Percentiles rank a stretch among this genome's conserved stretches.
Conservation (phyloP, 2,888 invertebrate genomes). For the Harpagoxenus sublaevis region DNA sequence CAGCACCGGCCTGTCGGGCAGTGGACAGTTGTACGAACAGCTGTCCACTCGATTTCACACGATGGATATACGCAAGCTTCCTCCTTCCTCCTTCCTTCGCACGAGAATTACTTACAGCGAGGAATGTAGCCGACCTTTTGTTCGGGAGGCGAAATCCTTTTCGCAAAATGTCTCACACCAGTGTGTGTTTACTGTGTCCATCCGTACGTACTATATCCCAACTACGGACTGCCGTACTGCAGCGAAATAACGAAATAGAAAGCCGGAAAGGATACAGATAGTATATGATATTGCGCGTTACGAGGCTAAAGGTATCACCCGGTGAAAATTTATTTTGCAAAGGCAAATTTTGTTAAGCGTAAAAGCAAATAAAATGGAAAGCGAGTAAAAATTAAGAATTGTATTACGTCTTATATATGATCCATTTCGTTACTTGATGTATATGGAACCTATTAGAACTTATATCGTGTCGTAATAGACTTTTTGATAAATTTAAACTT, state of each 20-base stretch:
- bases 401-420: neutral
- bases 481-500: neutral
- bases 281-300: slow-evolving; percentile 1
- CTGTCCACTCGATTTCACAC: slow-evolving; percentile 73
- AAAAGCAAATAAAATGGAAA: slow-evolving; percentile 11
- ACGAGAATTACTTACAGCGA: slow-evolving; percentile 64
- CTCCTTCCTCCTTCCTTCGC: slow-evolving; percentile 53
- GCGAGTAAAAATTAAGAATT: slow-evolving; percentile 16
- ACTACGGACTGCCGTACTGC: slow-evolving; percentile 20
- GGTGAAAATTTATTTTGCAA: slow-evolving; percentile 23
- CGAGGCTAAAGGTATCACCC: neutral
- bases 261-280: slow-evolving; percentile 11
- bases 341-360: slow-evolving; percentile 9
- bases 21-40: slow-evolving; percentile 56
- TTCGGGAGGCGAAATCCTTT: slow-evolving; percentile 54
- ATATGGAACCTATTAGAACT: neutral
- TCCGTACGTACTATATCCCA: slow-evolving; percentile 22
- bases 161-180: slow-evolving; percentile 49
- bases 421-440: neutral
- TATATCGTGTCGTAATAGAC: neutral
- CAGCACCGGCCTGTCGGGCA: slow-evolving; percentile 55
- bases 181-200: slow-evolving; percentile 36
- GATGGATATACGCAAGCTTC: slow-evolving; percentile 57
- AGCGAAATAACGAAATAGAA: slow-evolving; percentile 55
- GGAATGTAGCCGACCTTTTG: slow-evolving; percentile 52